Base-by-base conservation (phyloP, 2,113 vertebrate species). In the Hylia prasina region DNA sequence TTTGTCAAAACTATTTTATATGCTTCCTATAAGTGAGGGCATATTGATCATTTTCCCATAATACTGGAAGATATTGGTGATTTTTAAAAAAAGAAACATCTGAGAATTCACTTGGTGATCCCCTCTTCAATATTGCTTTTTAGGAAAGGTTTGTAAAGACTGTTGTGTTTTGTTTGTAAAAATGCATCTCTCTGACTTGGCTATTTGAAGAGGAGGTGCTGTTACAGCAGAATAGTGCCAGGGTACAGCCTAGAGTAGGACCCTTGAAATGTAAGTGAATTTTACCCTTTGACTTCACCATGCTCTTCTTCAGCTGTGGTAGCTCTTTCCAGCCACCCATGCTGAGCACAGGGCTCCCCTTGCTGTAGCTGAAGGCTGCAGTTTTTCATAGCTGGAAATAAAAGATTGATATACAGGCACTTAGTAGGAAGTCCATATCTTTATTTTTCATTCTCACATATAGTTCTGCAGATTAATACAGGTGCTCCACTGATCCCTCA, bases 21-120 rank as follows among this genome's bases (percentile, higher is more conserved):
- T 28, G 31, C 68, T 89, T 92, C 27, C 77, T 15, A 3, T 42
- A 40, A 53, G 15, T 35, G 47, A 90, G 27, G 39, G 10, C 2
- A 0, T 35, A 44, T 47, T 0, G 0, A 31, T 85, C 1, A 9
- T 88, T 89, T 90, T 91, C 30, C 42, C 54, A 0, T 51, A 10
- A 22, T 58, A 35, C 12, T 39, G 60, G 42, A 77, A 91, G 39
- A 16, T 47, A 15, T 1, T 48, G 42, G 20, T 47, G 12, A n/a
- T 57, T 24, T 86, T 25, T 44, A 42, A 85, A 68, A 30, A 27
- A 42, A 33, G 45, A 31, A 87, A 23, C 15, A n/a, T 71, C 82
- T 69, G 54, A 56, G 40, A 87, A 53, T 73, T 71, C 25, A 21
- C 15, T 68, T 24, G 4, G 2, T 51, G 15, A 80, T 54, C 31